phyloP scores from a whole-genome alignment of 2,797 vertebrate species.

The Bryconaethiops microstoma region DNA sequence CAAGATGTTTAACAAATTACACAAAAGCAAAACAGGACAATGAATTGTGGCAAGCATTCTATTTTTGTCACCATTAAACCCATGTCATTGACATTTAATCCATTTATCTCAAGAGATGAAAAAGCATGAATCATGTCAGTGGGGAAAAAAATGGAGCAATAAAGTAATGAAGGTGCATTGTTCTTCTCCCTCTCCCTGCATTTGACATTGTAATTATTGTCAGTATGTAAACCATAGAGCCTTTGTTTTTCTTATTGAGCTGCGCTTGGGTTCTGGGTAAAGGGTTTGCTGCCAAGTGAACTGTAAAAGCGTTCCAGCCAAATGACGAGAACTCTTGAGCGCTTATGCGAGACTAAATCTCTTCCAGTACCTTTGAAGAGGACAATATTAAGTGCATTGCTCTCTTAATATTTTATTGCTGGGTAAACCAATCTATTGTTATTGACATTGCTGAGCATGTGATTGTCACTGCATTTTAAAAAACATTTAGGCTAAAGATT shows the following conservation, averaged over 20 bases:
- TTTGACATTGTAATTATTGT: constrained; percentile 58
- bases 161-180: constrained; percentile 51
- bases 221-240: constrained; percentile 50
- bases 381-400: background rate
- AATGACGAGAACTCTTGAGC: constrained; percentile 50
- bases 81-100: constrained; percentile 43
- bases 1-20: constrained; percentile 53
- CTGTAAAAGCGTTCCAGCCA: constrained; percentile 52
- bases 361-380: constrained; percentile 22
- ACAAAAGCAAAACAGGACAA: constrained; percentile 46
- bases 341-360: constrained; percentile 18
- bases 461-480: background rate
- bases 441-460: background rate
- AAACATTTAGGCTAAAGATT: background rate
- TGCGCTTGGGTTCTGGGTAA: constrained; percentile 39
- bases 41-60: constrained; percentile 22
- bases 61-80: constrained; percentile 50
- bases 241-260: constrained; percentile 55
- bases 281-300: constrained; percentile 50
- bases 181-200: constrained; percentile 44
- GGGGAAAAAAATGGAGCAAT: constrained; percentile 48
- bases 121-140: constrained; percentile 50
- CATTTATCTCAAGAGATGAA: constrained; percentile 51
- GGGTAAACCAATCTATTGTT: background rate
- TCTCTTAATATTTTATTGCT: background rate